These are phyloP conservation scores for Sciurus carolinensis DNA, from an alignment of 2,797 vertebrate species.

Conservation along the genomic window DNA sequence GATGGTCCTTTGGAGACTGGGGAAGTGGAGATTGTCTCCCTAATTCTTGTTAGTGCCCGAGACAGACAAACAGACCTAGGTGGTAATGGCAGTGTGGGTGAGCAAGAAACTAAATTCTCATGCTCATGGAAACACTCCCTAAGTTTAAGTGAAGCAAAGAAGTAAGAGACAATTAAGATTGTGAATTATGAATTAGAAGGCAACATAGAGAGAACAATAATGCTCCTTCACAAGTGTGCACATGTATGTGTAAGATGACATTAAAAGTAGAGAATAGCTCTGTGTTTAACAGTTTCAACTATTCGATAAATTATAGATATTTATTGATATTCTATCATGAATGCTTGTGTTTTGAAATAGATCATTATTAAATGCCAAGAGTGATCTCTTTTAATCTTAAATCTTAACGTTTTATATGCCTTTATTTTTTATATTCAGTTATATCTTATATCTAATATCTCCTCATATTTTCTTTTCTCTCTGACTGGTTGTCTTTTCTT, in stretches of 20 bases:
- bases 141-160: background rate
- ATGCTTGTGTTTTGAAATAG: background rate
- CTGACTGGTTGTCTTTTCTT: background rate
- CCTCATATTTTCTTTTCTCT: background rate
- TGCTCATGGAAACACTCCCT: background rate
- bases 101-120: background rate
- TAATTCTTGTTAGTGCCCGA: background rate
- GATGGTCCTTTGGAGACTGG: background rate
- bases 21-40: background rate
- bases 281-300: background rate
- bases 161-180: background rate
- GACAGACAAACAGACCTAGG: background rate
- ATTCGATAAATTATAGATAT: background rate
- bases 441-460: background rate
- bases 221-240: background rate
- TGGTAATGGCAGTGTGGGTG: background rate
- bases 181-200: background rate
- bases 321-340: background rate
- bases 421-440: background rate
- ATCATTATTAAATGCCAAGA: background rate
- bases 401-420: background rate
- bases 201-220: background rate
- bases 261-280: background rate
- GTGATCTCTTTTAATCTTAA: background rate
- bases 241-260: background rate